A percentile compares a stretch with the other conserved stretches of the same genome.
Conservation (phyloP, 2,113 vertebrate genomes). For the Emydura subglobosa region DNA sequence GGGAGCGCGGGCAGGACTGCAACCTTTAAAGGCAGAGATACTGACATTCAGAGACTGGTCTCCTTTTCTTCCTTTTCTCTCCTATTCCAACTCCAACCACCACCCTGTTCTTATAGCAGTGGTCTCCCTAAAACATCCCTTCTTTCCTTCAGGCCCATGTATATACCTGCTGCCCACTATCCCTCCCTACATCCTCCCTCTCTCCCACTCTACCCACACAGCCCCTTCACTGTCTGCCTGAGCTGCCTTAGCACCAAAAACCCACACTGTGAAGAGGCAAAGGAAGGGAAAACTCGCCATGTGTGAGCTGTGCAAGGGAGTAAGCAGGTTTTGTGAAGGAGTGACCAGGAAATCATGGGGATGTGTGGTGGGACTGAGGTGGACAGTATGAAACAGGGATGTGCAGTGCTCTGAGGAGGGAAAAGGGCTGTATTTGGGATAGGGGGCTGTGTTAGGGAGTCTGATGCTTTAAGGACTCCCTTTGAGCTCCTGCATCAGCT, state of each 20-base stretch:
- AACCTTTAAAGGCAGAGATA: neutral
- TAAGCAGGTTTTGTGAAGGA: neutral
- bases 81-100: neutral
- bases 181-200: neutral
- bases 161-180: neutral
- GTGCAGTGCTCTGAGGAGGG: neutral
- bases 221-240: neutral
- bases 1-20: accelerated
- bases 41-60: neutral
- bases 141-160: neutral
- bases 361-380: neutral
- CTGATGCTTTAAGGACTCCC: neutral
- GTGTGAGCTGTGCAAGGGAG: neutral
- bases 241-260: neutral
- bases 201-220: neutral
- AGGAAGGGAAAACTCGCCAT: neutral
- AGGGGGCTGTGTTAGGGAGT: neutral
- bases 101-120: neutral
- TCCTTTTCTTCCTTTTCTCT: neutral
- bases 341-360: neutral
- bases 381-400: neutral
- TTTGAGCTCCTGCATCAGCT: too few relatives aligned
- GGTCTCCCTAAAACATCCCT: neutral
- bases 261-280: neutral
- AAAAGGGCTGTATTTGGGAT: neutral